phyloP scores from a whole-genome alignment of 2,113 vertebrate species.

The Cervus canadensis region DNA sequence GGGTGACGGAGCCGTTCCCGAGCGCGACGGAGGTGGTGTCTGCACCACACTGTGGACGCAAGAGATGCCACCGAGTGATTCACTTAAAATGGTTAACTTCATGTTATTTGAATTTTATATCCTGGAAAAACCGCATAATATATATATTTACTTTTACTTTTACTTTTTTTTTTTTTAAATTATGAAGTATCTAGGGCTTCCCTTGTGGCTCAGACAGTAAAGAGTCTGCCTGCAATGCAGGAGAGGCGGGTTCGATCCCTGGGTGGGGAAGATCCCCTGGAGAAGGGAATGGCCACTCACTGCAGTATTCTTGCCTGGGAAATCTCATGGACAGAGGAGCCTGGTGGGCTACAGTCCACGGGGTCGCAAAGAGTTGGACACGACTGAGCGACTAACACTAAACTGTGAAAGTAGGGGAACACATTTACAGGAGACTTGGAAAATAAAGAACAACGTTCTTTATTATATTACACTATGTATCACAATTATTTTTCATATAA shows the following conservation, averaged over 20 bases:
- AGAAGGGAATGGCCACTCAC: neutral
- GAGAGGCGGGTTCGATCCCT: neutral
- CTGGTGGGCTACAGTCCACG: neutral
- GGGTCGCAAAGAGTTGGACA: neutral
- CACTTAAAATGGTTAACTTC: neutral
- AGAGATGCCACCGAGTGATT: too few species aligned
- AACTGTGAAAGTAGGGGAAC: neutral
- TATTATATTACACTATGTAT: neutral
- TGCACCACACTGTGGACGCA: accelerated
- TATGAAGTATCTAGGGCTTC: neutral
- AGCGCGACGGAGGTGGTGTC: too few species aligned
- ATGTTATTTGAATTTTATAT: neutral
- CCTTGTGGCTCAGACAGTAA: neutral
- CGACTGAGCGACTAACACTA: accelerated
- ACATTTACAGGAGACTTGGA: neutral
- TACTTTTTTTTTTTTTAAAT: neutral
- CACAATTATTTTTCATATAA: neutral
- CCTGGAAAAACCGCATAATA: neutral
- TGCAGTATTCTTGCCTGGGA: neutral
- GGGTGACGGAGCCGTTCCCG: neutral
- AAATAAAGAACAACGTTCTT: neutral
- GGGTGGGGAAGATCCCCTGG: neutral
- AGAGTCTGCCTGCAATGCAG: neutral
- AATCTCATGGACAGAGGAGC: neutral
- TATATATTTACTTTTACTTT: neutral